Base-by-base conservation (phyloP, 2,797 vertebrate species). In the Myotis pilosus region DNA sequence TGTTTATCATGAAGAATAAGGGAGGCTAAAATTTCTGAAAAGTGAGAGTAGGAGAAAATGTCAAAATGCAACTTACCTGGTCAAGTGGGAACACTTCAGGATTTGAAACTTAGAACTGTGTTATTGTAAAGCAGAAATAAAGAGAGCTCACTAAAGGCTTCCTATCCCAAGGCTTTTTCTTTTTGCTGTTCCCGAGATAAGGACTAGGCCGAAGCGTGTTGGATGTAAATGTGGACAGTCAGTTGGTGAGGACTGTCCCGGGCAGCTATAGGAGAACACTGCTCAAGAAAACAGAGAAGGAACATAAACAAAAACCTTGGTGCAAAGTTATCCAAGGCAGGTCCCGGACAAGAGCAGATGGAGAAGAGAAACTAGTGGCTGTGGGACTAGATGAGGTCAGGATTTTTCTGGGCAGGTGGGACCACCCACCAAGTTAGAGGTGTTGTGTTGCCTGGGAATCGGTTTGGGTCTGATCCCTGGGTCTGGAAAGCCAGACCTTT, bases 21-120 rank as follows among this genome's bases (percentile, higher is more conserved):
- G 47, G 25, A 68, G 81, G 57, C 19, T 38, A 72, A 72, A 23
- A 72, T 90, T 91, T 96, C 64, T 92, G 76, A 66, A 80, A 89
- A 51, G 53, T 38, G 60, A 91, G 44, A 25, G 30, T 80, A 85
- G 68, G 74, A 87, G 64, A 51, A 79, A 80, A 62, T 8, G 25
- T 60, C 75, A 81, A 83, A 84, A 90, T 91, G n/a, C 47, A 90
- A 2, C 17, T 94, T 87, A 76, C 20, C 33, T 74, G n/a, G 19
- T 88, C 36, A 87, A 86, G 44, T 20, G 83, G 74, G 41, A 71
- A 47, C 13, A 49, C 12, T 51, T 49, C 7, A 92, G 75, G 25
- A 55, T 80, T 47, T 91, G 72, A 84, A 79, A 68, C 20, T 89
- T 81, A 72, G 22, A 92, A 85, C 57, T 49, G 49, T 23, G 22